phyloP scores from a whole-genome alignment of 2,797 vertebrate genomes.

The Podargus strigoides region DNA sequence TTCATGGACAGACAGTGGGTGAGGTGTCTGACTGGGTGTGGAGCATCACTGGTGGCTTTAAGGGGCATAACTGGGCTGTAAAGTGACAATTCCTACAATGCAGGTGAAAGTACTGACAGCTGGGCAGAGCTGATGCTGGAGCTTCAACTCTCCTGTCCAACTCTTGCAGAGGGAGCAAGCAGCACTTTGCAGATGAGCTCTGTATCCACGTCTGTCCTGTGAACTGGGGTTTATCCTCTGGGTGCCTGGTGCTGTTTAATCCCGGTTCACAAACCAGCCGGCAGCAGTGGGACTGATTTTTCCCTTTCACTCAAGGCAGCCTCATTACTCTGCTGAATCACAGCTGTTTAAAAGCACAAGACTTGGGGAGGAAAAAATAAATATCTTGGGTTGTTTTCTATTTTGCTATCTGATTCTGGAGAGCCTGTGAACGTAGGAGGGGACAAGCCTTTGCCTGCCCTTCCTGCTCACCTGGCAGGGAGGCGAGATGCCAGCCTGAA shows the following conservation, averaged over 20 bases:
- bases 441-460: accelerated
- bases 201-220: too few relatives aligned
- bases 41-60: neutral
- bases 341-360: neutral
- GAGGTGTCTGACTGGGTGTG: neutral
- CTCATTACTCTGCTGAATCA: neutral
- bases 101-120: neutral
- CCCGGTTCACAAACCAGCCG: neutral
- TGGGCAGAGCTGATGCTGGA: neutral
- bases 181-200: neutral
- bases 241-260: neutral
- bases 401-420: neutral
- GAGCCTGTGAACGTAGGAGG: neutral
- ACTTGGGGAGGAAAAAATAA: neutral
- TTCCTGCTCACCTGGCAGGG: neutral
- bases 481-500: neutral
- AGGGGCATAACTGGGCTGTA: neutral
- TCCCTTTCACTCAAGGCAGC: neutral
- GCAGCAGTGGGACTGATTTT: neutral
- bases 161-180: accelerated
- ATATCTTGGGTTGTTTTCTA: neutral
- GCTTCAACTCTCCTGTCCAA: neutral
- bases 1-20: neutral
- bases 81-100: neutral
- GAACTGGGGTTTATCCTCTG: neutral